These are phyloP conservation scores for Puntigrus tetrazona DNA, from an alignment of 2,113 vertebrate genomes.

Conservation along the genomic window DNA sequence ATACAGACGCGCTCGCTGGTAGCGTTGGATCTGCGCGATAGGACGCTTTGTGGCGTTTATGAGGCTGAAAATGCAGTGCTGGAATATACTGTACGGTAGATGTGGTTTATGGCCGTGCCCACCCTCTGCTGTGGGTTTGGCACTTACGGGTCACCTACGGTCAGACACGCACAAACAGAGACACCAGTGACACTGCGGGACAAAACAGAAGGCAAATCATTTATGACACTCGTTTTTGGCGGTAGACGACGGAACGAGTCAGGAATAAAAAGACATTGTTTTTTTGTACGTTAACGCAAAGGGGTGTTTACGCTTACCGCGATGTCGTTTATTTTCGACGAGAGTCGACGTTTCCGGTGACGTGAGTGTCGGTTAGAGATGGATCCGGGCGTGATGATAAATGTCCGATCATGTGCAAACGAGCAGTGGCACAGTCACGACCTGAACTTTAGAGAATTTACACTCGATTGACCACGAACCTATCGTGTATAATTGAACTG, in stretches of 20 bases:
- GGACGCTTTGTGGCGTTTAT: conserved; percentile 45
- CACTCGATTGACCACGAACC: neutral
- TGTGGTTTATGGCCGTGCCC: conserved; percentile 23
- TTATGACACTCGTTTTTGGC: neutral
- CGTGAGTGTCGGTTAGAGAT: neutral
- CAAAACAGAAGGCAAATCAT: neutral
- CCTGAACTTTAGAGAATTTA: neutral
- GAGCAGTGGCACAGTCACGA: neutral
- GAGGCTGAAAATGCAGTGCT: conserved; percentile 26
- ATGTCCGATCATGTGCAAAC: neutral
- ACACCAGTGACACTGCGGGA: neutral
- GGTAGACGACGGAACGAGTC: neutral
- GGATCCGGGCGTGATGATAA: neutral
- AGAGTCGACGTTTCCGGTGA: neutral
- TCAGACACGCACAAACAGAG: neutral
- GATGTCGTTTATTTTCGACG: neutral
- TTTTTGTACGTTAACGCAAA: neutral
- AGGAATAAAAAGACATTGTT: neutral
- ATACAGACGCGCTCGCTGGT: conserved; percentile 51
- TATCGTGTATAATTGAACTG: neutral
- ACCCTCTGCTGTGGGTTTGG: neutral
- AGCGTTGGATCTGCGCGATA: neutral
- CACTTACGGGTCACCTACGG: neutral
- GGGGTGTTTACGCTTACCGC: neutral
- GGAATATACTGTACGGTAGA: neutral